These are phyloP conservation scores for Sitophilus oryzae DNA, from an alignment of 1,140 invertebrate species.

Conservation along the genomic window DNA sequence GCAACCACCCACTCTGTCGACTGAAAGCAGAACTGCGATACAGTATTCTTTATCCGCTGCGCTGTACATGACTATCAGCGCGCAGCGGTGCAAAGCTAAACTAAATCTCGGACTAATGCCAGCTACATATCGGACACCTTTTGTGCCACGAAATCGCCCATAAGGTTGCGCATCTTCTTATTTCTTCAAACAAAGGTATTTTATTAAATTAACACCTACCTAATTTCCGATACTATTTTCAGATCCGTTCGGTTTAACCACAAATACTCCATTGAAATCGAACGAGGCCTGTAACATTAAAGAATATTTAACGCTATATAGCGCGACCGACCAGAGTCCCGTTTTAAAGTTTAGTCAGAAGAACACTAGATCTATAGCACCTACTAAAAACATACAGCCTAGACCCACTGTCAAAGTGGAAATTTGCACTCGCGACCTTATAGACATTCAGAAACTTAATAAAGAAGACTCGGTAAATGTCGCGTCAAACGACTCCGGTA, in stretches of 20 bases:
- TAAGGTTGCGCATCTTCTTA: too few species aligned
- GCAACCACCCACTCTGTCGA: too few species aligned
- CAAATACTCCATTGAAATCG: background rate
- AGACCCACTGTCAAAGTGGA: constrained; percentile 17
- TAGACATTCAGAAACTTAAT: background rate
- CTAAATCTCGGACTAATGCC: too few species aligned
- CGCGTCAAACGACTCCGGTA: too few species aligned
- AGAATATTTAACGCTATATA: constrained; percentile 17
- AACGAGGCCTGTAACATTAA: constrained; percentile 17
- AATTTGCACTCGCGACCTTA: background rate
- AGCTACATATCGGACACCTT: too few species aligned
- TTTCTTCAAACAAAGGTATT: too few species aligned
- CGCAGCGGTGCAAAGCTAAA: too few species aligned
- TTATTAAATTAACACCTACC: too few species aligned
- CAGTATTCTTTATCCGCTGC: too few species aligned
- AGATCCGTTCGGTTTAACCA: background rate
- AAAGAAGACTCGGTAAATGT: background rate
- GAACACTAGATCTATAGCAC: background rate
- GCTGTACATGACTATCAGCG: too few species aligned
- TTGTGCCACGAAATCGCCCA: too few species aligned
- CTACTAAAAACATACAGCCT: background rate
- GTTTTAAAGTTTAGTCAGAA: background rate
- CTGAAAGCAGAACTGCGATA: too few species aligned
- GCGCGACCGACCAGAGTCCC: constrained; percentile 8
- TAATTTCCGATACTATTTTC: background rate